Percentiles rank a stretch among this genome's conserved stretches.
phyloP scores from a whole-genome alignment of 2,888 invertebrate species.

The Ellobium chinense region DNA sequence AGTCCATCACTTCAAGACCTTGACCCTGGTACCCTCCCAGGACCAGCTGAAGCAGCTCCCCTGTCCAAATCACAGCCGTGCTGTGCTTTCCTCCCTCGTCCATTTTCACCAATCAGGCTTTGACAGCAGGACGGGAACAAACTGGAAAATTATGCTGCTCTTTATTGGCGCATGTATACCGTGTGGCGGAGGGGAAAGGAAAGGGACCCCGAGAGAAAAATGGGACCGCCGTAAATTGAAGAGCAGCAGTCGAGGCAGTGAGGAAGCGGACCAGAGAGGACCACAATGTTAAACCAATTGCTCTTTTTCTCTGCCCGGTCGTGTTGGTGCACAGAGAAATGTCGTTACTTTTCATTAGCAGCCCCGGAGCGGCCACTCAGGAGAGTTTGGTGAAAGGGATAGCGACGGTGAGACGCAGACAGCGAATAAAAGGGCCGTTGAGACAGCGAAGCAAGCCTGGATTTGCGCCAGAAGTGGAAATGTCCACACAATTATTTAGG shows the following conservation, averaged over 20 bases:
- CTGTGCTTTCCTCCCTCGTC: neutral
- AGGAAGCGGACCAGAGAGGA: neutral
- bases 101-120: neutral
- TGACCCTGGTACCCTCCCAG: no score
- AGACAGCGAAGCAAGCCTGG: neutral
- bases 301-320: slow-evolving; percentile 13
- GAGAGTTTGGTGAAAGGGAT: neutral
- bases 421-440: slow-evolving; percentile 23
- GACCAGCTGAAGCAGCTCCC: neutral
- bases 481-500: slow-evolving; percentile 11
- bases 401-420: neutral
- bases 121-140: slow-evolving; percentile 7
- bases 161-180: neutral
- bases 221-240: slow-evolving; percentile 17
- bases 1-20: no score
- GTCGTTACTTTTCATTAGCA: slow-evolving; percentile 38
- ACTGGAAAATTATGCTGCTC: slow-evolving; percentile 26
- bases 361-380: slow-evolving; percentile 21
- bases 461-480: neutral
- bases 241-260: neutral
- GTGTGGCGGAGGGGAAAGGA: neutral
- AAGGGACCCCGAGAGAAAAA: slow-evolving; percentile 9
- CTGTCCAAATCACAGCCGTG: neutral
- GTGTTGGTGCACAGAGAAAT: slow-evolving; percentile 33
- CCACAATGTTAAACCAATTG: slow-evolving; percentile 32